Percentiles rank a stretch among this genome's conserved stretches.
These are phyloP conservation scores for Lepidonotus clava DNA, from an alignment of 2,888 invertebrate genomes.

Conservation along the genomic window DNA sequence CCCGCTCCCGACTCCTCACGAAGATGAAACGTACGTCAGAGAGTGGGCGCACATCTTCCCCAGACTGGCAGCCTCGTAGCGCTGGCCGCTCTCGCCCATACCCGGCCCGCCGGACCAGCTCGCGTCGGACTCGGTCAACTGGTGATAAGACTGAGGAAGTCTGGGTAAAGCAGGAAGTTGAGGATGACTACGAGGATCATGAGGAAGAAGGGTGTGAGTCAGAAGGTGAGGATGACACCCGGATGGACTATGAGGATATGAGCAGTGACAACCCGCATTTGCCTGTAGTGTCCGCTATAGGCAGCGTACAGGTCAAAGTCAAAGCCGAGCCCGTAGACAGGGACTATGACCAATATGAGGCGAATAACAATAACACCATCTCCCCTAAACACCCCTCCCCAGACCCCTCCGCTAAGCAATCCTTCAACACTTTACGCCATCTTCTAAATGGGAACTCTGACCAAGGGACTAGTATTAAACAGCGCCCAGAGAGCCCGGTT, in stretches of 20 bases:
- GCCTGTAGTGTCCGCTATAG: conserved; percentile 16
- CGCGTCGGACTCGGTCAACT: background rate
- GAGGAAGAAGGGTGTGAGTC: background rate
- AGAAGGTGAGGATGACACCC: background rate
- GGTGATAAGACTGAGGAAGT: background rate
- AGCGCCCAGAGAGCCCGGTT: no score
- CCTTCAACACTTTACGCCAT: conserved; percentile 16
- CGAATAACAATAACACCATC: conserved; percentile 16
- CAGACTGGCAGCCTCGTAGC: background rate
- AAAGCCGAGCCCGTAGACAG: conserved; percentile 21
- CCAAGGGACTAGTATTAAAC: no score
- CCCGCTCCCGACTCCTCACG: conserved; percentile 27
- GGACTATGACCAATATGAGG: background rate
- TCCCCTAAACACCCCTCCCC: background rate
- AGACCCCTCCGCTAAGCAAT: background rate
- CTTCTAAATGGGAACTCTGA: background rate
- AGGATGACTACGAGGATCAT: background rate
- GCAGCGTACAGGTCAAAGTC: background rate
- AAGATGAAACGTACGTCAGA: background rate
- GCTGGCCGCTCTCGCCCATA: background rate
- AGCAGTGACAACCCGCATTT: background rate
- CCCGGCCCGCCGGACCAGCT: background rate
- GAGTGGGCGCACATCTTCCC: background rate
- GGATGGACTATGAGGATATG: conserved; percentile 17
- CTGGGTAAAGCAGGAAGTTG: background rate